Base-by-base conservation (phyloP, 2,113 vertebrate species). In the Callionymus lyra region DNA sequence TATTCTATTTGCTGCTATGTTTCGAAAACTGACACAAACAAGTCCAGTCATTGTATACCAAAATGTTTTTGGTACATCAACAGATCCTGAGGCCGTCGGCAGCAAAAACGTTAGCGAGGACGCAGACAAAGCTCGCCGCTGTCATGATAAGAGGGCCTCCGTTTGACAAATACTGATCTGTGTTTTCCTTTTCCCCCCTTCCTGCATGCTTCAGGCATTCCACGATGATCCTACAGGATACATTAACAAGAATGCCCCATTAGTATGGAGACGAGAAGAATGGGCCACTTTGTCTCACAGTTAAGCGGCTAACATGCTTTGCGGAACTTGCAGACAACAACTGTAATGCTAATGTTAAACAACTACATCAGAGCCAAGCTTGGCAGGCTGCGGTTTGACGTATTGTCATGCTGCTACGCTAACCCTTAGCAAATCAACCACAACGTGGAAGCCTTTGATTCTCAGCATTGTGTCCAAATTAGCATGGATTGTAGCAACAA, bases 231-330 rank as follows among this genome's bases (percentile, higher is more conserved):
- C 41, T 39, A 56, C 56, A 63, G 70, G 55, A 76, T 53, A 51
- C 57, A 68, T 67, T 49, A 70, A 67, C 55, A 51, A 59, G 51
- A 75, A 65, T 63, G 60, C 48, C 50, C 50, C 49, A 16, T 73
- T 69, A 40, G 58, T 41, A 46, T 13, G 48, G 19, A 16, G 53
- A 32, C 49, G 13, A 36, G 51, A 74, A 78, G 67, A 80, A 79
- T 58, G 38, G 65, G 42, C 16, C 56, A 59, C 71, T 76, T 65
- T 80, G 81, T 76, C 62, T 59, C 38, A 38, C 44, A 19, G 63
- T 49, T 61, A 70, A 70, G 52, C 59, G 41, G 59, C 59, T 68
- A 68, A 72, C 34, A n/a, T 63, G 57, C 52, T 68, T 43, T 17
- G 44, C 46, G 41, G 40, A 45, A 44, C 47, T 49, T 10, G 41